Evolutionary conservation across 2,797 vertebrate genomes (phyloP).

Genomic region (Neosilurus hyrtlii): DNA sequence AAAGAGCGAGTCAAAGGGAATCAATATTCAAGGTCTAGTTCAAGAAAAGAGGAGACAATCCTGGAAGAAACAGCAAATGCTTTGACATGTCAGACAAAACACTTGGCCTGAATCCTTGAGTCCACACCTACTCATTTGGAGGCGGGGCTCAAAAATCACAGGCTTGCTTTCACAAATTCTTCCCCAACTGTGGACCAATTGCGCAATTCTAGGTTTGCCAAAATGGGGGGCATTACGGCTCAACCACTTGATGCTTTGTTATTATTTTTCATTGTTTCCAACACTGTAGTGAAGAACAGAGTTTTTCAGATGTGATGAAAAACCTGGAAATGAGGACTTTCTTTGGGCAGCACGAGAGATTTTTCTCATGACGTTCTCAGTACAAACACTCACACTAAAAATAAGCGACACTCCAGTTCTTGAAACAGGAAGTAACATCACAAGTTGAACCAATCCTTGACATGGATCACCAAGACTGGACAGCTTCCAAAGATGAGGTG

Average conservation of each 20-base stretch:
- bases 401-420: too few species aligned
- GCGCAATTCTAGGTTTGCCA: background rate
- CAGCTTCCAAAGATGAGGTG: background rate
- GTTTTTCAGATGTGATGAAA: background rate
- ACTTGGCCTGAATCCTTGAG: background rate
- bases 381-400: background rate
- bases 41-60: slow-evolving; percentile 1
- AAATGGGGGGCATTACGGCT: background rate
- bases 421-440: background rate
- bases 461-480: background rate
- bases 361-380: background rate
- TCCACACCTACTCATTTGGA: background rate
- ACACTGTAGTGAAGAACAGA: background rate
- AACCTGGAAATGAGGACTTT: too few species aligned
- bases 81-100: background rate
- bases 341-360: background rate
- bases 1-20: background rate
- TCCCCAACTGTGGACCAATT: background rate
- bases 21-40: slow-evolving; percentile 2
- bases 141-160: background rate
- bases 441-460: background rate
- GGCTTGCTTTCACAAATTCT: background rate
- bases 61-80: background rate
- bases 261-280: background rate
- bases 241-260: background rate